These are phyloP conservation scores for Lottia scabra DNA, from an alignment of 2,888 invertebrate genomes.

Conservation along the genomic window DNA sequence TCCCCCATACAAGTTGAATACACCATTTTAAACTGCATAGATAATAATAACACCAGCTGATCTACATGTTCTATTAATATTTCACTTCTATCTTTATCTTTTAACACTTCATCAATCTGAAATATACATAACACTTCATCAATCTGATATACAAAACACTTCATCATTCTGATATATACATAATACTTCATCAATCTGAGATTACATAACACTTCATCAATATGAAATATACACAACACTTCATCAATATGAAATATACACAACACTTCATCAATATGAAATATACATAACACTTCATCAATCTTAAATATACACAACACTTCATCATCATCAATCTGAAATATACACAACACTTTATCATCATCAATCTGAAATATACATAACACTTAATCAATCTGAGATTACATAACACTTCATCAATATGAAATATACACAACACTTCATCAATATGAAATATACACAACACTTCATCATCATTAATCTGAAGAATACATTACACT, in stretches of 20 bases:
- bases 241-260: constrained; percentile 75
- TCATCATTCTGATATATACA: constrained; percentile 75
- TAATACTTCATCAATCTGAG: constrained; percentile 78
- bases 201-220: constrained; percentile 76
- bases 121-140: constrained; percentile 75
- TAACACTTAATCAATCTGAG: constrained; percentile 78
- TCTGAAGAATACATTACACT: constrained; percentile 72
- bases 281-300: constrained; percentile 75
- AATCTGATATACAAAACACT: constrained; percentile 74
- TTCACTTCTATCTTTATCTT: constrained; percentile 65
- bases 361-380: constrained; percentile 75
- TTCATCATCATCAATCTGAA: constrained; percentile 78
- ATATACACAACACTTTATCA: no score
- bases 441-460: constrained; percentile 75
- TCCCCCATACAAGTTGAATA: constrained; percentile 68
- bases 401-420: constrained; percentile 76
- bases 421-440: constrained; percentile 73
- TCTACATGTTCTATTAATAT: constrained; percentile 75
- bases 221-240: constrained; percentile 73
- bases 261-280: constrained; percentile 78
- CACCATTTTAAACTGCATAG: constrained; percentile 77
- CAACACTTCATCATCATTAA: constrained; percentile 81
- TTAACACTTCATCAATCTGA: constrained; percentile 78
- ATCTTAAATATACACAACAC: constrained; percentile 73
- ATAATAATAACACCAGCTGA: constrained; percentile 76